A percentile compares a stretch with the other conserved stretches of the same genome.
These are phyloP conservation scores for Spea multiplicata DNA, from an alignment of 2,113 vertebrate species.

Conservation along the genomic window DNA sequence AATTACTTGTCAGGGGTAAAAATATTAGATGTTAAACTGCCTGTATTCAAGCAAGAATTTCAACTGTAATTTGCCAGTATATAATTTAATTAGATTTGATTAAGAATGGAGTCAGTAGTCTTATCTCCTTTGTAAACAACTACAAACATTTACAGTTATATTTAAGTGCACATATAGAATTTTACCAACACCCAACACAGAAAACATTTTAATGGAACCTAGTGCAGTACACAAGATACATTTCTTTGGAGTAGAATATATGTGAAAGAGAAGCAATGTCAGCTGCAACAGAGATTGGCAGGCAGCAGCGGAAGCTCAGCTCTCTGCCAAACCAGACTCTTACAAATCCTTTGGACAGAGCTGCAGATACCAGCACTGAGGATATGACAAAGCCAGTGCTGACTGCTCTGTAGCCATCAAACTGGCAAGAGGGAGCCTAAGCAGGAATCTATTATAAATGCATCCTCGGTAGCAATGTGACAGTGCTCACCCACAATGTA, in stretches of 20 bases:
- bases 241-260: slow-evolving; percentile 2
- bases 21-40: no score
- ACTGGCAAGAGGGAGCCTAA: background rate
- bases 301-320: background rate
- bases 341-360: slow-evolving; percentile 9
- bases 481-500: slow-evolving; percentile 22
- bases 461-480: slow-evolving; percentile 2
- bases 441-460: slow-evolving; percentile 15
- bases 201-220: background rate
- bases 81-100: no score
- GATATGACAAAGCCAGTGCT: slow-evolving; percentile 6
- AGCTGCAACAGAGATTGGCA: slow-evolving; percentile 22
- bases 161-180: no score
- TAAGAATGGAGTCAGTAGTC: no score
- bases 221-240: background rate
- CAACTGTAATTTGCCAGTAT: no score
- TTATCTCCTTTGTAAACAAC: no score
- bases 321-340: slow-evolving; percentile 8
- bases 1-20: no score
- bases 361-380: slow-evolving; percentile 4
- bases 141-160: no score
- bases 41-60: no score
- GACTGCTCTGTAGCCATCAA: background rate
- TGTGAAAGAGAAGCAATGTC: slow-evolving; percentile 5
- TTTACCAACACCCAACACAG: no score